Percentiles rank a stretch among this genome's conserved stretches.
These are phyloP conservation scores for Platyscapa corneri DNA, from an alignment of 1,140 invertebrate genomes.

Conservation along the genomic window DNA sequence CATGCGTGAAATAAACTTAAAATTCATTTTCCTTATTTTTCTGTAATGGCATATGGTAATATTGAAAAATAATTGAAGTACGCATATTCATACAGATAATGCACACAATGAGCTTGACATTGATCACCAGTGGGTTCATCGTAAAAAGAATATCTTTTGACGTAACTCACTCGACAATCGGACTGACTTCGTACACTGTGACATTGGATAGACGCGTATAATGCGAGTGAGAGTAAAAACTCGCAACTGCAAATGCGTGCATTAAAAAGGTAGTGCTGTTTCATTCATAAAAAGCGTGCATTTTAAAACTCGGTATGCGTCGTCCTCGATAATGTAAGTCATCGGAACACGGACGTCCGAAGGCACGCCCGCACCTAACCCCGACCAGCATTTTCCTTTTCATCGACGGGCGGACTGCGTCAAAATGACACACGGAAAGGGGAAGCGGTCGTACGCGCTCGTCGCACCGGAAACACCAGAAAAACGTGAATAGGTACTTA, in stretches of 20 bases:
- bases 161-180: too few species aligned
- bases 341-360: constrained; percentile 36
- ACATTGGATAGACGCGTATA: background rate
- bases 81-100: too few species aligned
- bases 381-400: constrained; percentile 19
- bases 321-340: constrained; percentile 6
- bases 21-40: too few species aligned
- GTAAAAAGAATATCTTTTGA: too few species aligned
- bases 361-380: background rate
- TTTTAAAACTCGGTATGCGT: background rate
- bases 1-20: too few species aligned
- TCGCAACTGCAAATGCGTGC: background rate
- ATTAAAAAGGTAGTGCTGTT: background rate
- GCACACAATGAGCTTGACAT: too few species aligned
- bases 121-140: too few species aligned
- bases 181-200: background rate
- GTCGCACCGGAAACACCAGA: constrained; percentile 55
- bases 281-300: background rate
- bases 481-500: constrained; percentile 55
- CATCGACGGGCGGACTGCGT: background rate
- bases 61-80: too few species aligned
- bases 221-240: background rate
- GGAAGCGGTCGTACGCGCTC: background rate
- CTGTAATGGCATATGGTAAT: too few species aligned
- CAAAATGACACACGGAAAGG: background rate